Percentiles rank a stretch among this genome's conserved stretches.
Evolutionary conservation across 2,888 invertebrate genomes (phyloP).

Genomic region (Frankliniella fusca): DNA sequence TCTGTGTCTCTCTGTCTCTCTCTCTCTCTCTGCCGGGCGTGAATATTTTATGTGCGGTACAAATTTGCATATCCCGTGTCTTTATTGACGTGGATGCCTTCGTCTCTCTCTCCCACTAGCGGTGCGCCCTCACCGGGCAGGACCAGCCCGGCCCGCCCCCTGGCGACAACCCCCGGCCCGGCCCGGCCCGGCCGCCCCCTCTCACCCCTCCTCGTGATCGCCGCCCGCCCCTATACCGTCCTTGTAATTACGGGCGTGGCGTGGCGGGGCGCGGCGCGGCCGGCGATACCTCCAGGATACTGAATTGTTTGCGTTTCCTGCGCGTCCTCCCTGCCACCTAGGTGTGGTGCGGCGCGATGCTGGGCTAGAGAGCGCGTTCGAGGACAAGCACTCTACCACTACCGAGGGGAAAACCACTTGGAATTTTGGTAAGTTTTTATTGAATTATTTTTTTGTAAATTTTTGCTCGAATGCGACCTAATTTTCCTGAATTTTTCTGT

Average conservation of each 20-base stretch:
- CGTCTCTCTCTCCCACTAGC: constrained; percentile 1
- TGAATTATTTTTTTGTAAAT: no score
- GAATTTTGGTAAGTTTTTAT: no score
- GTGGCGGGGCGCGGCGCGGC: not conserved
- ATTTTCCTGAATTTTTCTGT: no score
- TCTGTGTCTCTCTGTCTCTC: not conserved
- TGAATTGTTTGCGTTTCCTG: constrained; percentile 21
- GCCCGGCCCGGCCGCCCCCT: constrained; percentile 1
- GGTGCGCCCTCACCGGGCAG: not conserved
- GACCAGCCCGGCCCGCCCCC: not conserved
- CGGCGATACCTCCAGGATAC: constrained; percentile 10
- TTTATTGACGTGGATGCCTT: constrained; percentile 23
- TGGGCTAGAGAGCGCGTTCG: no score
- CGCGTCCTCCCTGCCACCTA: not conserved
- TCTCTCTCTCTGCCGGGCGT: constrained; percentile 1
- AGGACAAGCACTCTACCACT: no score
- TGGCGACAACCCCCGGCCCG: not conserved
- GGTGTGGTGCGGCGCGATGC: not conserved
- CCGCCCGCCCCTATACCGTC: constrained; percentile 3
- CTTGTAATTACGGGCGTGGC: not conserved
- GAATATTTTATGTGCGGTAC: constrained; percentile 26
- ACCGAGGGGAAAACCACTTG: no score
- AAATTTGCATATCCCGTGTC: constrained; percentile 26
- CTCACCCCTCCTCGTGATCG: not conserved
- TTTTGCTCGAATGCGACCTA: no score